A percentile compares a stretch with the other conserved stretches of the same genome.
These are phyloP conservation scores for Nebria ingens DNA, from an alignment of 1,140 invertebrate species.

Conservation along the genomic window DNA sequence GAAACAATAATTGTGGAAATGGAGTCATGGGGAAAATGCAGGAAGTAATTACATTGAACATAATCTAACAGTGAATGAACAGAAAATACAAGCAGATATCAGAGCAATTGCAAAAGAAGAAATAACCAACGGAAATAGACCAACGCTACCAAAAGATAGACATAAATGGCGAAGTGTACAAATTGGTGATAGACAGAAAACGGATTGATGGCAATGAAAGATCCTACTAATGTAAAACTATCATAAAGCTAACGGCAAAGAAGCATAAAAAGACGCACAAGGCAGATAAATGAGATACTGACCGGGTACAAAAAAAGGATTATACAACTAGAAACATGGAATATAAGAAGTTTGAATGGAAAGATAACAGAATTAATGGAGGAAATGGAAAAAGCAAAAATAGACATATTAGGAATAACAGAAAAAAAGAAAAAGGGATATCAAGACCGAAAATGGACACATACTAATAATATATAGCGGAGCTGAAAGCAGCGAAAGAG, in stretches of 20 bases:
- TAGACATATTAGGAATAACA: slow-evolving; percentile 13
- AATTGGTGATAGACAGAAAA: slow-evolving; percentile 3
- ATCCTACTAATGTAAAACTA: not conserved
- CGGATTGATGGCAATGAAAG: not conserved
- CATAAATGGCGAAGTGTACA: slow-evolving; percentile 7
- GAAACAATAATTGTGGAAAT: not conserved
- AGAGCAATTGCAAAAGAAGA: slow-evolving; percentile 4
- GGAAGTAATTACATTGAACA: slow-evolving; percentile 7
- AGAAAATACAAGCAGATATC: slow-evolving; percentile 9
- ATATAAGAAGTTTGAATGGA: slow-evolving; percentile 14
- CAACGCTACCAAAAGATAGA: slow-evolving; percentile 12
- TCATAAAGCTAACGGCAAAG: not conserved
- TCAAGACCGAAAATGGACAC: slow-evolving; percentile 2
- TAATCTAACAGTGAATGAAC: slow-evolving; percentile 11
- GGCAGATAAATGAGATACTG: not conserved
- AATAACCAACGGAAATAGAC: slow-evolving; percentile 6
- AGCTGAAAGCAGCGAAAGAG: not conserved
- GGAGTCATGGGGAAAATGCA: not conserved
- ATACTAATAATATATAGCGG: not conserved
- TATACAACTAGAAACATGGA: slow-evolving; percentile 13
- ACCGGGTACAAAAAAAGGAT: too few species aligned
- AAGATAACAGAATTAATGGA: slow-evolving; percentile 13
- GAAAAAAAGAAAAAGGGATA: slow-evolving; percentile 14
- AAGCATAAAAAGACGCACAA: not conserved
- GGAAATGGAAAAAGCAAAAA: slow-evolving; percentile 11